Conservation (phyloP, 2,888 invertebrate species). For the Trachelus troglodyta region DNA sequence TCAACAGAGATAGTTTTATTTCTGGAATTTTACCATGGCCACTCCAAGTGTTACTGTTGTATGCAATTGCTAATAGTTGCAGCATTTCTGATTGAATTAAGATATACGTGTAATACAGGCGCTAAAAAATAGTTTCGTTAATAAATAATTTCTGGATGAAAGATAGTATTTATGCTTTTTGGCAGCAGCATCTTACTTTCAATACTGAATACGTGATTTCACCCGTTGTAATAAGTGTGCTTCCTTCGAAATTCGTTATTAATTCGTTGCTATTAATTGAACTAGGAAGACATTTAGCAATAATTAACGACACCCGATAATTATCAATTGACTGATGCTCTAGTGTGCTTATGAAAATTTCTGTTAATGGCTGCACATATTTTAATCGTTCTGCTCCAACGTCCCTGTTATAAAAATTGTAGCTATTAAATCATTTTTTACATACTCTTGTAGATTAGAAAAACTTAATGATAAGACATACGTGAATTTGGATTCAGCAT, state of each 20-base stretch:
- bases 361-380: slow-evolving; percentile 46
- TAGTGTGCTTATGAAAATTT: slow-evolving; percentile 44
- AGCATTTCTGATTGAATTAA: slow-evolving; percentile 59
- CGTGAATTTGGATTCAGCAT: slow-evolving; percentile 42
- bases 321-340: slow-evolving; percentile 41
- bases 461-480: slow-evolving; percentile 33
- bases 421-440: slow-evolving; percentile 9
- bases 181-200: slow-evolving; percentile 35
- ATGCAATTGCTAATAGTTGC: slow-evolving; percentile 49
- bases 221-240: slow-evolving; percentile 37
- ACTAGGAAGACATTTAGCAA: slow-evolving; percentile 42
- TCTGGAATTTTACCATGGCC: slow-evolving; percentile 32
- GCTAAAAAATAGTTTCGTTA: slow-evolving; percentile 37
- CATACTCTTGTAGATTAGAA: slow-evolving; percentile 6
- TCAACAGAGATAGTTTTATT: slow-evolving; percentile 36
- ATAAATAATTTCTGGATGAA: slow-evolving; percentile 15
- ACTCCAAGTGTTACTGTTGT: slow-evolving; percentile 35
- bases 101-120: slow-evolving; percentile 53
- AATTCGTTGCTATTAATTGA: slow-evolving; percentile 24
- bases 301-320: slow-evolving; percentile 39
- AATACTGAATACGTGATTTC: slow-evolving; percentile 52
- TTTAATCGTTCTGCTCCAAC: slow-evolving; percentile 46
- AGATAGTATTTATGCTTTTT: slow-evolving; percentile 12
- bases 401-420: slow-evolving; percentile 35
- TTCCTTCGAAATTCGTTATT: slow-evolving; percentile 39